phyloP scores from a whole-genome alignment of 1,140 invertebrate species.

The Microvelia longipes region DNA sequence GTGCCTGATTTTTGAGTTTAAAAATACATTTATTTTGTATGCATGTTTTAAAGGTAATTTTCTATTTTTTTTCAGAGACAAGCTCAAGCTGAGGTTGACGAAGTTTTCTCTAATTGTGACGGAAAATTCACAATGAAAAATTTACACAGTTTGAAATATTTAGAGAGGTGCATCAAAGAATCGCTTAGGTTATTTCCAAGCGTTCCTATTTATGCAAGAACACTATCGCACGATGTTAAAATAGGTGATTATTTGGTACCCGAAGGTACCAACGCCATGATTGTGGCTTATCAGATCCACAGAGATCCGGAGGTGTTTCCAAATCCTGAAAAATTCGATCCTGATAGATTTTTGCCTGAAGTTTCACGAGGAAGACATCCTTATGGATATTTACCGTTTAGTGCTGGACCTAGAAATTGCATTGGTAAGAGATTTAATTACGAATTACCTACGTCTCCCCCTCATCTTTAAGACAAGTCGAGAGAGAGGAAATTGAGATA shows the following conservation, averaged over 20 bases:
- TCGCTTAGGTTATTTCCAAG: constrained; percentile 49
- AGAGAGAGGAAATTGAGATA: no score
- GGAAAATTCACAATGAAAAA: constrained; percentile 42
- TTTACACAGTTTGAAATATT: constrained; percentile 47
- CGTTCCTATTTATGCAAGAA: constrained; percentile 49
- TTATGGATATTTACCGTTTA: constrained; percentile 44
- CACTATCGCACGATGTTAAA: background rate
- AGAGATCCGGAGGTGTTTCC: constrained; percentile 35
- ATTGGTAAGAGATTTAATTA: no score
- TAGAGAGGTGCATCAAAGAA: constrained; percentile 57
- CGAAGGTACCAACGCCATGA: background rate
- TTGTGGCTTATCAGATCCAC: constrained; percentile 31
- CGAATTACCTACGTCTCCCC: no score
- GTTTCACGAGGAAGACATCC: constrained; percentile 32
- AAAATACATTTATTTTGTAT: background rate
- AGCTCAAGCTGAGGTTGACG: background rate
- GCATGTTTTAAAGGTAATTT: constrained; percentile 49
- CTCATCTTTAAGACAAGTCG: no score
- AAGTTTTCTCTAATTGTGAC: constrained; percentile 29
- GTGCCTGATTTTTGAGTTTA: no score
- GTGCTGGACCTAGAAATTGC: constrained; percentile 43
- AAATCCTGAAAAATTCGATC: constrained; percentile 45
- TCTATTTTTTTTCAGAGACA: constrained; percentile 16
- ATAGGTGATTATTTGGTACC: constrained; percentile 6
- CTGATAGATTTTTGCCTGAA: constrained; percentile 47